Base-by-base conservation (phyloP, 2,797 vertebrate genomes). In the Pogoniulus pusillus region DNA sequence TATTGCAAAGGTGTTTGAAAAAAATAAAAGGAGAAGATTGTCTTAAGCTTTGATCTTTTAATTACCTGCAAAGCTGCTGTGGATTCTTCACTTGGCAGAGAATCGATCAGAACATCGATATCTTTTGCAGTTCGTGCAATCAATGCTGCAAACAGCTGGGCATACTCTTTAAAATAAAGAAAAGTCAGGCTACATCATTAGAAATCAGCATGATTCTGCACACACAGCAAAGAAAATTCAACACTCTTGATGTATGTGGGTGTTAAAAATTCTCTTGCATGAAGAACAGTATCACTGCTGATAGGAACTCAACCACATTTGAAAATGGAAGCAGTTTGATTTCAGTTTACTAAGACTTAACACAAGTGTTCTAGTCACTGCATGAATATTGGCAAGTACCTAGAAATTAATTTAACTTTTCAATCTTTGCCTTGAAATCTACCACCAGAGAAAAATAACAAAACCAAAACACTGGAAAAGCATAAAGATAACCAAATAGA, bases 51-150 rank as follows among this genome's bases (percentile, higher is more conserved):
- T 23, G 53, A 4, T 30, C 12, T 6, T 70, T 58, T 39, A 49
- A 51, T 23, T 96, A 99, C 99, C 98, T 99, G 99, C 91, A 99
- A 96, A 53, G 98, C 98, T 76, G 99, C 99, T 9, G 99, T 99
- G 2, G 99, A 99, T 95, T 99, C 99, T 93, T 99, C 99, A 62
- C 99, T 99, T 58, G 99, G 99, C 93, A 99, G 96, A 16, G 99
- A 99, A 96, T 99, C 99, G 30, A 99, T 99, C 23, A 99, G 96
- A 63, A 99, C 99, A 58, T 99, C 99, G 55, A 99, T 98, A 93
- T 99, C 99, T 96, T 99, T 99, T 4, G 99, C 99, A 79, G 99
- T 99, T 91, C 99, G 97, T 81, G 99, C 99, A 20, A 99, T 99
- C 66, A 99, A 94, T 10, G 99, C 98, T 7, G 99, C 99, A 85